Conservation (phyloP, 2,888 invertebrate species). For the Osmoderma eremita region DNA sequence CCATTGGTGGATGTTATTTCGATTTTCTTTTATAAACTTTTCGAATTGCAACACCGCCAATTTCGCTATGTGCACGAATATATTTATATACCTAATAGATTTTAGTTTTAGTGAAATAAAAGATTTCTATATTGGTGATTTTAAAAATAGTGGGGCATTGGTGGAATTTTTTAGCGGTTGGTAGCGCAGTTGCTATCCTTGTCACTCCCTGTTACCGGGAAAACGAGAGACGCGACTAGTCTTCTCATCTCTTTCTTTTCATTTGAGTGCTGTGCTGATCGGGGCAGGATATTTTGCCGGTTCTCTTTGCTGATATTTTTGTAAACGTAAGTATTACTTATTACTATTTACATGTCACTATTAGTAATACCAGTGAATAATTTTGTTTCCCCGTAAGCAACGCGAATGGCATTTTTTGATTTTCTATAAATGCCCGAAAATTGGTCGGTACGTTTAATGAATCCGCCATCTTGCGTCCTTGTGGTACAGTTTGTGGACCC, state of each 20-base stretch:
- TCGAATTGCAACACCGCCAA: neutral
- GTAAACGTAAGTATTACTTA: constrained; percentile 38
- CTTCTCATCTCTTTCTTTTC: constrained; percentile 40
- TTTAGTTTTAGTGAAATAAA: neutral
- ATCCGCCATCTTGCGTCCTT: constrained; percentile 54
- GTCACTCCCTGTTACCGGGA: constrained; percentile 22
- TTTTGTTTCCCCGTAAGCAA: constrained; percentile 2
- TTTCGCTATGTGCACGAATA: neutral
- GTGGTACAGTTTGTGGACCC: constrained; percentile 61
- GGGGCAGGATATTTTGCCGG: constrained; percentile 42
- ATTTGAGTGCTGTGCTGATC: constrained; percentile 39
- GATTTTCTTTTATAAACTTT: too few relatives aligned
- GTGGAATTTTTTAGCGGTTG: constrained; percentile 33
- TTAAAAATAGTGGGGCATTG: constrained; percentile 35
- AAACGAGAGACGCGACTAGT: constrained; percentile 25
- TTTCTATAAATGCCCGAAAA: constrained; percentile 20
- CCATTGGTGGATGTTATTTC: too few relatives aligned
- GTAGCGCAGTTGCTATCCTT: constrained; percentile 37
- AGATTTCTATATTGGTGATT: constrained; percentile 33
- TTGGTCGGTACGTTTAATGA: constrained; percentile 22
- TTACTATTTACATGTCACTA: neutral
- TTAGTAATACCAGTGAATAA: constrained; percentile 1
- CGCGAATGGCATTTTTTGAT: constrained; percentile 2
- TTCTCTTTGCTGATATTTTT: constrained; percentile 37
- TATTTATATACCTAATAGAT: neutral